These are phyloP conservation scores for Ailurus styani DNA, from an alignment of 2,113 vertebrate genomes.

Conservation along the genomic window DNA sequence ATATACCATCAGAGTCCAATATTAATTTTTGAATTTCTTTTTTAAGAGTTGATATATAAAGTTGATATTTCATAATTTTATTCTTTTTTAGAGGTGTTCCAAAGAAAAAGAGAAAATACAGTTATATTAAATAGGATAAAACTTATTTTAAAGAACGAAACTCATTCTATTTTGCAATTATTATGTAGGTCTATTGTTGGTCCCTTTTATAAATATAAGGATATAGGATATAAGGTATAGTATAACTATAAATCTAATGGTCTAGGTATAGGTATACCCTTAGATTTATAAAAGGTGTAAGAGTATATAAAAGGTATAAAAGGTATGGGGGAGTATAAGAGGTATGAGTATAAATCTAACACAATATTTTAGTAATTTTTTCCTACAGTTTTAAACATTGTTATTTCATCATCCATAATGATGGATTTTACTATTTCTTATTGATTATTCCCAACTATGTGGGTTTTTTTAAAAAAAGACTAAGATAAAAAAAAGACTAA, in stretches of 20 bases:
- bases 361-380: not conserved
- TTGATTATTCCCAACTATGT: not conserved
- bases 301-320: not conserved
- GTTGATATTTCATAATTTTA: not conserved
- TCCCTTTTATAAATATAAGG: not conserved
- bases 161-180: not conserved
- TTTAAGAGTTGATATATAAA: not conserved
- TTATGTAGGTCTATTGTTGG: not conserved
- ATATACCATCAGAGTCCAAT: not conserved
- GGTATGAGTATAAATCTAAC: not conserved
- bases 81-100: not conserved
- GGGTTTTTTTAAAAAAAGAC: too few species aligned
- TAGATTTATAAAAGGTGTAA: not conserved
- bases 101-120: not conserved
- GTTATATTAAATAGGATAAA: not conserved
- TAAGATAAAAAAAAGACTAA: not conserved
- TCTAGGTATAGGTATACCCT: not conserved
- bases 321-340: not conserved
- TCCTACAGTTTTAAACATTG: slow-evolving; percentile 24
- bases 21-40: not conserved
- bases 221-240: not conserved
- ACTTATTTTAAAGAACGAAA: not conserved
- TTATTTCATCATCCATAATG: not conserved
- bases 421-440: not conserved
- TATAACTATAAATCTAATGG: not conserved